Evolutionary conservation across 2,113 vertebrate genomes (phyloP).

Genomic region (Pelvicachromis taeniatus): DNA sequence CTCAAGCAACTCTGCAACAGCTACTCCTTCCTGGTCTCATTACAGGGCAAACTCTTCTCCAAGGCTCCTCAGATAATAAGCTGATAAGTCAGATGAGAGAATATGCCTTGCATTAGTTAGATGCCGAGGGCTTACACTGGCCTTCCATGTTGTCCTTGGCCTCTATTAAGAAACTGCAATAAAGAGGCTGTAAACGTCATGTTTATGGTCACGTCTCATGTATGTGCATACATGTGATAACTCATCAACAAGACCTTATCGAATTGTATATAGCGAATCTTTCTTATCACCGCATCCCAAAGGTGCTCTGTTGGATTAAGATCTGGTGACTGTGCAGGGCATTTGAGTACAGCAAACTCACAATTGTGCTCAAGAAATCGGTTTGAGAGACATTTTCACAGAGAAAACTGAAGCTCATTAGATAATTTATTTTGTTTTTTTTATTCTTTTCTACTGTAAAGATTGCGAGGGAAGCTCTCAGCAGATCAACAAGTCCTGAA

Average conservation of each 20-base stretch:
- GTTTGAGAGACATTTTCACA: not conserved
- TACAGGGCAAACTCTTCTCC: slow-evolving; percentile 11
- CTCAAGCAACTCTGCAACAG: slow-evolving; percentile 15
- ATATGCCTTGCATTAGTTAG: not conserved
- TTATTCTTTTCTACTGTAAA: not conserved
- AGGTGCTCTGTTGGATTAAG: not conserved
- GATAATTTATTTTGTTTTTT: not conserved
- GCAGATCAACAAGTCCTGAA: not conserved
- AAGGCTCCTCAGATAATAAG: slow-evolving; percentile 32
- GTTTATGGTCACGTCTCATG: not conserved
- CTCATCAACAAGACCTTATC: not conserved
- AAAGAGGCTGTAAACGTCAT: not conserved
- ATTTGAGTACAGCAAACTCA: not conserved
- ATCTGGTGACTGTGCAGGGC: not conserved
- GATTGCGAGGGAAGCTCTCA: not conserved
- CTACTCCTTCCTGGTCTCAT: slow-evolving; percentile 52
- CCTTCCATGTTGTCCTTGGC: not conserved
- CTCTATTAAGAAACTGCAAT: not conserved
- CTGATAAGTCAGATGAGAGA: slow-evolving; percentile 15
- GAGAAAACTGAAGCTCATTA: not conserved
- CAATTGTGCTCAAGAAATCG: not conserved
- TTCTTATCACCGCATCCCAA: not conserved
- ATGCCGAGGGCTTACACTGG: not conserved
- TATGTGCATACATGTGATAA: not conserved
- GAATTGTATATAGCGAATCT: not conserved